phyloP scores from a whole-genome alignment of 2,797 vertebrate genomes.

The Eleutherodactylus coqui region DNA sequence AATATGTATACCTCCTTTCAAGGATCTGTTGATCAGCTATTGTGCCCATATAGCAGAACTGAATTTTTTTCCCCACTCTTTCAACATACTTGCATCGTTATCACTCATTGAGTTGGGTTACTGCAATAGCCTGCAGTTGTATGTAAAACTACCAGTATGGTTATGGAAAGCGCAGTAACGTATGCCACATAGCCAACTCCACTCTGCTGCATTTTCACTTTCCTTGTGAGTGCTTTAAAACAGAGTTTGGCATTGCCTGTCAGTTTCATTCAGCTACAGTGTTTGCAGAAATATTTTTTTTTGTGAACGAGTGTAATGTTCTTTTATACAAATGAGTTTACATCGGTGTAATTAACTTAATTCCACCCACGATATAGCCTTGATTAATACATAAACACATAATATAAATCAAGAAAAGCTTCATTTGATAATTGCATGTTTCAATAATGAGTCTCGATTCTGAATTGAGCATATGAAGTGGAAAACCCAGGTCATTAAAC shows the following conservation, averaged over 20 bases:
- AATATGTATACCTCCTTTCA: too few relatives aligned
- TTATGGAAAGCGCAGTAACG: neutral
- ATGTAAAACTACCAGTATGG: neutral
- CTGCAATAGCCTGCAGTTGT: too few relatives aligned
- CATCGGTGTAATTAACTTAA: slow-evolving; percentile 1
- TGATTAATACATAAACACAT: neutral
- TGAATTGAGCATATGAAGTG: slow-evolving; percentile 4
- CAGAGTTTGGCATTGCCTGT: neutral
- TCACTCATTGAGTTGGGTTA: too few relatives aligned
- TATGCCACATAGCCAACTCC: neutral
- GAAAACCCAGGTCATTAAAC: slow-evolving; percentile 12
- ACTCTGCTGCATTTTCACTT: neutral
- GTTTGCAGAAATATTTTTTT: neutral
- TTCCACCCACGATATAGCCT: neutral
- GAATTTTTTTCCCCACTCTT: too few relatives aligned
- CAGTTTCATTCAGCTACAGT: neutral
- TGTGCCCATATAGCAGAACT: too few relatives aligned
- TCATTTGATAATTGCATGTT: slow-evolving; percentile 4
- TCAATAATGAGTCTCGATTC: slow-evolving; percentile 3
- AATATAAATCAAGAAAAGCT: neutral
- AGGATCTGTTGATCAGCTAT: neutral
- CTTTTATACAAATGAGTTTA: slow-evolving; percentile 3
- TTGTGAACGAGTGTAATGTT: neutral
- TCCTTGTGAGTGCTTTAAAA: neutral
- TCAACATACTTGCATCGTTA: neutral